Conservation (phyloP, 2,888 invertebrate species). For the Hypselothyrea guttata region DNA sequence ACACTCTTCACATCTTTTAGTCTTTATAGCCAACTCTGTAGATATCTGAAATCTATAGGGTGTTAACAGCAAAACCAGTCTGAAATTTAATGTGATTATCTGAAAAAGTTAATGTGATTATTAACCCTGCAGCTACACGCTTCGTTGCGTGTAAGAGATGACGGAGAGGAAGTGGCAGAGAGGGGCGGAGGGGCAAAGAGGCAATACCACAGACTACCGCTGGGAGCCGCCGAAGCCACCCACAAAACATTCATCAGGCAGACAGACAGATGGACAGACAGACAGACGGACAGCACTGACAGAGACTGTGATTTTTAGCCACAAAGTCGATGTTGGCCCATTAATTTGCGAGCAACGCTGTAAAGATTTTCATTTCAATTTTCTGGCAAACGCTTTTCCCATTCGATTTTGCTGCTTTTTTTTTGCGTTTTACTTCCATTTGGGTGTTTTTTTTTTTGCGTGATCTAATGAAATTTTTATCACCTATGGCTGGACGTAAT, state of each 20-base stretch:
- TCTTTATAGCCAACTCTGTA: too few species aligned
- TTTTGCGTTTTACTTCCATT: conserved; percentile 17
- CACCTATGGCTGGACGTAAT: conserved; percentile 50
- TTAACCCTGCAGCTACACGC: conserved; percentile 37
- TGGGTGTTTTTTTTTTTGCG: conserved; percentile 43
- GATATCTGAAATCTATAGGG: conserved; percentile 7
- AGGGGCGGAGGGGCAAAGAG: neutral
- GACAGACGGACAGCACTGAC: conserved; percentile 19
- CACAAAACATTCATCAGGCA: conserved; percentile 49
- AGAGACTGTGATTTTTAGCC: conserved; percentile 18
- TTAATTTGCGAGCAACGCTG: conserved; percentile 11
- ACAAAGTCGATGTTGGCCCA: conserved; percentile 21
- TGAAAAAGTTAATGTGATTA: conserved; percentile 72
- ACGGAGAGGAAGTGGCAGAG: neutral
- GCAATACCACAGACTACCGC: conserved; percentile 17
- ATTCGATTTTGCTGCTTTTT: neutral
- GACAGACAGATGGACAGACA: neutral
- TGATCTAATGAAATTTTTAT: conserved; percentile 76
- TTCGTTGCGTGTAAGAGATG: conserved; percentile 48
- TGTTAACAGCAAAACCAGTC: conserved; percentile 27
- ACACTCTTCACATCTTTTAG: neutral
- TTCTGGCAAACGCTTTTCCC: conserved; percentile 9
- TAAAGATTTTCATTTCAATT: conserved; percentile 23
- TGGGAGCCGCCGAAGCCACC: conserved; percentile 12
- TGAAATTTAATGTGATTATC: conserved; percentile 70